Evolutionary conservation across 2,113 vertebrate genomes (phyloP), one percentile per base, ranked within the genome.

Genomic region (Vulpes vulpes): DNA sequence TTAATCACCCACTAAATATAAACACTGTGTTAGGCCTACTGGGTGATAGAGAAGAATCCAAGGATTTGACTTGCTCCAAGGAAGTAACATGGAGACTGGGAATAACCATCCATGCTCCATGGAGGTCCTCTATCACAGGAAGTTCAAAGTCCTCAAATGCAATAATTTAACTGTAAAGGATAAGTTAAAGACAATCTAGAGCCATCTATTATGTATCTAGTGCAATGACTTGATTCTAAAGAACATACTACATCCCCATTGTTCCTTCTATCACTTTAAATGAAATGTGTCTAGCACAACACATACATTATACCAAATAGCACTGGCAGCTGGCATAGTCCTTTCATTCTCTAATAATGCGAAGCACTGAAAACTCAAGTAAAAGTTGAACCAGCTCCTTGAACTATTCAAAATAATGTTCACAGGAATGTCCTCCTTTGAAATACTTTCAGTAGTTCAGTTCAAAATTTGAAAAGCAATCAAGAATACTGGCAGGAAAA

Each of bases 381-480:
- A 65, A 96, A 96, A 83, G 32, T 84, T 95, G 90, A 95, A 38
- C 23, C 8, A 81, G 60, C n/a, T 87, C 57, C 71, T 91, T 96
- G 79, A 97, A 85, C 69, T 86, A 94, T 69, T 95, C 95, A 96
- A 97, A 98, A 82, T 51, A 96, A 89, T 59, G 74, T 85, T 94
- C 85, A 69, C 17, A 71, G 81, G n/a, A 55, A 67, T 79, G 83
- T 74, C 64, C 11, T 92, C 71, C 69, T 89, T 59, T 91, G 59
- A 79, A 95, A 96, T 79, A 79, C 16, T 43, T 88, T 76, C 83
- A 92, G 71, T 74, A 91, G 90, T 96, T 86, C 76, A 5, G 2
- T 79, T 95, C 64, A 71, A 64, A 96, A 78, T 27, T 74, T 93
- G 74, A 94, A 97, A 97, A 81, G 69, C 74, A 96, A 90, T 86